Base-by-base conservation (phyloP, 2,888 invertebrate species). In the Psococerastis gibbosa region DNA sequence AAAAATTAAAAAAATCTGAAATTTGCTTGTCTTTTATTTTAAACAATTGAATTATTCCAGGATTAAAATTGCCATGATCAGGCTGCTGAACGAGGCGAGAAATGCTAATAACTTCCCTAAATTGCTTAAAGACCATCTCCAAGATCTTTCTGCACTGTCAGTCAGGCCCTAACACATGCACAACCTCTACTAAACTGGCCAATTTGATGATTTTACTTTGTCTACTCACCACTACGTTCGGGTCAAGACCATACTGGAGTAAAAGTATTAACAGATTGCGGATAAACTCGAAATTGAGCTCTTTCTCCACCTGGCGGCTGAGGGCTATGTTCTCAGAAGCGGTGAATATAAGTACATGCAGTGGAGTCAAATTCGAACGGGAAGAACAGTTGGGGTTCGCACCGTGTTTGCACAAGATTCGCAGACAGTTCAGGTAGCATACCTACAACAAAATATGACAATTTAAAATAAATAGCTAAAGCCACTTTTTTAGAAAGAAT, bases 371-470 rank as follows among this genome's bases (percentile, higher is more conserved):
- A 56, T 77, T 75, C 43, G 72, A 68, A 31, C 73, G 65, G 54
- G 75, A 75, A 48, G 72, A 70, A 58, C 79, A 78, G 57, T 80
- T 80, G 27, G 78, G 75, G 57, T 77, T 75, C 20, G 79, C 79
- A 48, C 79, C 78, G 55, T 75, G 68, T 54, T 75, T 71, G 50
- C 80, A 60, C 18, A 81, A 62, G 41, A 77, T 70, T 35, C 74
- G 65, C 43, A 81, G 72, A 56, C 78, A 78, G 54, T 75, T 73
- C 50, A 79, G 57, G 55, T 79, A 78, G 56, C 75, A 76, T 2
- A 79, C 74, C 74, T 74, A 51, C 16, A 56, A n/a, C n/a, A n/a
- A n/a, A n/a, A n/a, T n/a, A n/a, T n/a, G n/a, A n/a, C n/a, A n/a
- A n/a, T n/a, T n/a, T n/a, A n/a, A n/a, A n/a, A n/a, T n/a, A n/a